Base-by-base conservation (phyloP, 2,113 vertebrate species). In the Brachyhypopomus occidentalis region DNA sequence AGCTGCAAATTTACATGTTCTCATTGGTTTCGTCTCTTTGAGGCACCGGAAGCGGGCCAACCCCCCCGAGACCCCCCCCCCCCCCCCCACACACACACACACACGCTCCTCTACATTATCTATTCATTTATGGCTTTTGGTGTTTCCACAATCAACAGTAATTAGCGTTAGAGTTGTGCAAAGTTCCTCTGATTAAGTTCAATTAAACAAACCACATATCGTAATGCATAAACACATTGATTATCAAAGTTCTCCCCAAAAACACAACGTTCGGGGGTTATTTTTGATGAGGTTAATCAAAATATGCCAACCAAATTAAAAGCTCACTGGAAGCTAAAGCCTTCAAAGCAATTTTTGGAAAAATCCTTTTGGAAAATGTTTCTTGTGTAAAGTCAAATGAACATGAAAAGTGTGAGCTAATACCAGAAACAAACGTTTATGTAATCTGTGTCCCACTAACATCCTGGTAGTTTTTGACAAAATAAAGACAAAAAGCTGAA, bases 141-240 rank as follows among this genome's bases (percentile, higher is more conserved):
- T 83, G 34, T 41, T 80, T 79, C 72, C 62, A 75, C 58, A 79
- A 75, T 71, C 84, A 85, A 78, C 73, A 79, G 77, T 75, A 83
- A 81, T 87, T 85, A 84, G 64, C 73, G 38, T 23, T 17, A 56
- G 75, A 82, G 69, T 73, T 81, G 34, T 30, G 71, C 55, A 81
- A 82, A 87, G 76, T 78, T 81, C 64, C 73, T 81, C 81, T 83
- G 62, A 83, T 85, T 84, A 62, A 25, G 72, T 71, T 69, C 79
- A 79, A 87, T 85, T 85, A 77, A 85, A 79, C 80, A 79, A 85
- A 82, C 72, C 66, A 66, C 17, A 71, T 23, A 75, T 66, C 62
- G 30, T 74, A 73, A 79, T 58, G 63, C 55, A 76, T 81, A 74
- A 85, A 85, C 64, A 75, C 75, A 60, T 34, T 72, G 30, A 84